Conservation (phyloP, 2,113 vertebrate genomes). For the Eira barbara region DNA sequence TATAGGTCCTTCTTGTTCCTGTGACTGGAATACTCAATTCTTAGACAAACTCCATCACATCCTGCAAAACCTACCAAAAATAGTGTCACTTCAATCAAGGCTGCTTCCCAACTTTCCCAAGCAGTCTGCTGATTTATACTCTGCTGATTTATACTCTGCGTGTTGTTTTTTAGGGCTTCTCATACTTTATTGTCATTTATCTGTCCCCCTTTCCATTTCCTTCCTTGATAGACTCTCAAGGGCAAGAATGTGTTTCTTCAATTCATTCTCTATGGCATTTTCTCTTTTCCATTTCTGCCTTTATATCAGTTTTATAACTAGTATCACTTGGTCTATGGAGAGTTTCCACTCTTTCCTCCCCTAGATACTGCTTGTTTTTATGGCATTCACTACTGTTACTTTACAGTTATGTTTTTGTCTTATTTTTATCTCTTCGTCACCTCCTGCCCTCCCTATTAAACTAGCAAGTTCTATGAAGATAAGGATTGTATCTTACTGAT, state of each 20-base stretch:
- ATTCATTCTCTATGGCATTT: neutral
- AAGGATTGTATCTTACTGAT: neutral
- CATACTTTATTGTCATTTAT: neutral
- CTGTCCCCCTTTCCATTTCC: neutral
- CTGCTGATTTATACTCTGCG: neutral
- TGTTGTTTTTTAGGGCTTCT: neutral
- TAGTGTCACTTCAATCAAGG: neutral
- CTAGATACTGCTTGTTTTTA: neutral
- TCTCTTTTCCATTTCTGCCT: neutral
- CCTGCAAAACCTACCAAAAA: neutral
- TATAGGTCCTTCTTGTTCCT: neutral
- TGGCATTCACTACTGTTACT: neutral
- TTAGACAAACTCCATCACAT: neutral
- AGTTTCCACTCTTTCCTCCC: neutral
- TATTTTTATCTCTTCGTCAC: neutral
- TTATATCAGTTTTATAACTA: neutral
- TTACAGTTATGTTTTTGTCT: neutral
- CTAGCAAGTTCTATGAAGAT: neutral
- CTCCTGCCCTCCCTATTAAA: neutral
- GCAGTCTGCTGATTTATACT: neutral
- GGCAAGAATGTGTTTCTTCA: neutral
- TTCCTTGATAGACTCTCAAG: neutral
- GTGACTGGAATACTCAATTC: neutral
- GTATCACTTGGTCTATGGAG: neutral
- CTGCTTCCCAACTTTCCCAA: neutral